Evolutionary conservation across 2,113 vertebrate genomes (phyloP), one percentile per base, ranked within the genome.

Genomic region (Heteronetta atricapilla): DNA sequence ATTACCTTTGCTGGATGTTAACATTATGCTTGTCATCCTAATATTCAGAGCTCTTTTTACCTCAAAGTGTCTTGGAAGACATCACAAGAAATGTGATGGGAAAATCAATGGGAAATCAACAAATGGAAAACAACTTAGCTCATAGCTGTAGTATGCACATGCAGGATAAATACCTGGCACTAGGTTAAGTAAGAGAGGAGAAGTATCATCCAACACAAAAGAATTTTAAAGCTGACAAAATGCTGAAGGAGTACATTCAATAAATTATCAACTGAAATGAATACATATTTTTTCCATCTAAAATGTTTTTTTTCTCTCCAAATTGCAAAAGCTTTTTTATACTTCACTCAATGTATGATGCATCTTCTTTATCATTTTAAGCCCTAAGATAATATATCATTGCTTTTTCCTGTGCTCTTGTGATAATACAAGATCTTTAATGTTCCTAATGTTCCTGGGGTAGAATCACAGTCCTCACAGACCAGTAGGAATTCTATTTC

Each of bases 401-500:
- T 42, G 8, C 18, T 34, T n/a, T 2, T 68, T 90, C 77, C 38
- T 13, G 5, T 68, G 4, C 6, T 48, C 6, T 59, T 4, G 1
- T 59, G 21, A 21, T 50, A 42, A 46, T 31, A 46, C 2, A 53
- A 25, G 8, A 52, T 14, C 29, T 85, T 90, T 59, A 29, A 3
- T 52, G 13, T 52, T 91, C 40, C 13, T 38, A 62, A n/a, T n/a
- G n/a, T 66, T 69, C 1, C 3, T 19, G 56, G 17, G 19, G 19
- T 60, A 69, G 12, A 12, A 40, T 50, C 38, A 42, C 60, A 31
- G 8, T 0, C 3, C 48, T 76, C 1, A 0, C 13, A 80, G 52
- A 4, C 48, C 42, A 55, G 9, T 42, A 8, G 1, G 10, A 82
- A 70, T 38, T 21, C 1, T 66, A 55, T 53, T 63, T 84, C 44